Base-by-base conservation (phyloP, 1,140 invertebrate species). In the Orius laevigatus region DNA sequence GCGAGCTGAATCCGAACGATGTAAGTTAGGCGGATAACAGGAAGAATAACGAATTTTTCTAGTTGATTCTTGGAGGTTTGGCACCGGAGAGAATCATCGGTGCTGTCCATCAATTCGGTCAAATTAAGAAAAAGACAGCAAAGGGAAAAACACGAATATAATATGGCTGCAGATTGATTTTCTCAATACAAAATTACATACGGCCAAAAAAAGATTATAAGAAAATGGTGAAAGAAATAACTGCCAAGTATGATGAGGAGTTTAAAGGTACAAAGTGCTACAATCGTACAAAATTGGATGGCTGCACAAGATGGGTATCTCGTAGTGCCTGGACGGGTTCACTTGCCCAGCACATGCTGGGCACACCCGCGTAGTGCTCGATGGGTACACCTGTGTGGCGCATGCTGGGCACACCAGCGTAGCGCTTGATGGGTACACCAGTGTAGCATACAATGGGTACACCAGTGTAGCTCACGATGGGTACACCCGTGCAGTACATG, bases 51-150 rank as follows among this genome's bases (percentile, higher is more conserved):
- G n/a, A 16, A 16, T n/a, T 42, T 47, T 52, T 49, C 31, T 34
- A 52, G 51, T 44, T 52, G 46, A 36, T 52, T 15, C 46, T 52
- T 8, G 40, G 20, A 10, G 51, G 51, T 1, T 18, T 52, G 15
- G 8, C 38, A 8, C 46, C 51, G n/a, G 40, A 48, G 14, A 52
- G 44, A 19, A 46, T 41, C 19, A 31, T 49, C 11, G 6, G 15
- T 1, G 16, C 48, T 9, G 36, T 46, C n/a, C 12, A n/a, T 16
- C 2, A 52, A 38, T 12, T 52, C 51, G 3, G 14, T 52, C 12
- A 52, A 49, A 35, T 36, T 52, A 20, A 48, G 51, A 46, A 48
- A 33, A 39, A 42, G 14, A n/a, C 51, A 52, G 35, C 10, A 39
- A 14, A 40, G 44, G 9, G 18, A 12, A 25, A 40, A 52, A 16